Conservation (phyloP, 2,888 invertebrate species). For the Hypena proboscidalis region DNA sequence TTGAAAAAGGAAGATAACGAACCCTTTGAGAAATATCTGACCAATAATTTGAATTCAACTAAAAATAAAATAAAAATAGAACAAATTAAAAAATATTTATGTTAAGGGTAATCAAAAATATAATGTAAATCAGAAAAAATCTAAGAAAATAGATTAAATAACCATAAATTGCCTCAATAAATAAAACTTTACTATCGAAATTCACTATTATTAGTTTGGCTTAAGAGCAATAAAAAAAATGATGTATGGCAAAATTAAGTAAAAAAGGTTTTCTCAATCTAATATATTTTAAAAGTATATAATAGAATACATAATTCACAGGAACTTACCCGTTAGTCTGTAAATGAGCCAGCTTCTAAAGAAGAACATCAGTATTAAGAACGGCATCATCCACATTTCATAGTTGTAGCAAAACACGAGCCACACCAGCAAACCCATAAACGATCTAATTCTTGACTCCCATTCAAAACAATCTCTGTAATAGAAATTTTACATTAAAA, state of each 20-base stretch:
- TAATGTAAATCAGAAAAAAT: constrained; percentile 4
- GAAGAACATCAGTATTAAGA: constrained; percentile 92
- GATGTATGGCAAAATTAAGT: no score
- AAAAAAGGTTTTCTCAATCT: no score
- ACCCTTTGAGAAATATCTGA: constrained; percentile 54
- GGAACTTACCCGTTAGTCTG: constrained; percentile 73
- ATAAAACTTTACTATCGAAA: no score
- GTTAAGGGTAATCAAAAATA: constrained; percentile 5
- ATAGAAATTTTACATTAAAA: constrained; percentile 30
- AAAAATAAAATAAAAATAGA: constrained; percentile 50
- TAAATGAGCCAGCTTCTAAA: constrained; percentile 84
- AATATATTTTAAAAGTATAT: no score
- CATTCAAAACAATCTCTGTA: constrained; percentile 97
- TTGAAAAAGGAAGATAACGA: constrained; percentile 57
- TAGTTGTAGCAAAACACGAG: constrained; percentile 96
- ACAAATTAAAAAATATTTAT: constrained; percentile 9
- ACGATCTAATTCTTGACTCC: constrained; percentile 95
- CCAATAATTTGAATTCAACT: constrained; percentile 62
- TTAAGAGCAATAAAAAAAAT: no score
- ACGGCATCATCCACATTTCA: constrained; percentile 97
- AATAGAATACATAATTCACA: no score
- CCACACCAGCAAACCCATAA: constrained; percentile 93
- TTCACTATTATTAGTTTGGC: no score
- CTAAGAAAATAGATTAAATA: not conserved
- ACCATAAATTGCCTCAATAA: not conserved